A percentile compares a stretch with the other conserved stretches of the same genome.
Evolutionary conservation across 2,797 vertebrate species (phyloP).

Genomic region (Pipistrellus kuhlii): DNA sequence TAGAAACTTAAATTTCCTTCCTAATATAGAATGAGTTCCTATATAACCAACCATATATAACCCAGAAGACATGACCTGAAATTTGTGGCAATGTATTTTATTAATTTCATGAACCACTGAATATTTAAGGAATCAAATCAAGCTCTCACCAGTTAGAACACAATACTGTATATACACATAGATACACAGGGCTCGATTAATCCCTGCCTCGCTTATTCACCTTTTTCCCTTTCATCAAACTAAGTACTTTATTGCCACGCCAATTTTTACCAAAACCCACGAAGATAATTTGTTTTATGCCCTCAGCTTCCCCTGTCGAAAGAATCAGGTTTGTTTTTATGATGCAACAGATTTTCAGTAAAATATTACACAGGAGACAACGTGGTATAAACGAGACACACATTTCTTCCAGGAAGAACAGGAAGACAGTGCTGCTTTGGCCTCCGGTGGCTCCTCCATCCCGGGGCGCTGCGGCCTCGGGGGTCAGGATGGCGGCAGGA

Average conservation of each 20-base stretch:
- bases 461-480: not conserved
- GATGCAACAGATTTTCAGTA: conserved; percentile 37
- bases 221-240: not conserved
- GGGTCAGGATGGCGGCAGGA: conserved; percentile 78
- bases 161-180: accelerated
- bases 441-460: not conserved
- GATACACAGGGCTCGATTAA: not conserved
- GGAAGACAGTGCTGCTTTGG: not conserved
- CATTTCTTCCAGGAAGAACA: not conserved
- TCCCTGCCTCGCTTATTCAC: not conserved
- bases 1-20: conserved; percentile 56
- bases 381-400: not conserved
- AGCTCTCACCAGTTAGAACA: not conserved
- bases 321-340: not conserved
- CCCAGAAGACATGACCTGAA: not conserved
- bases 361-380: not conserved
- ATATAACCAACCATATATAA: not conserved
- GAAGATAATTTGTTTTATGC: not conserved
- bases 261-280: conserved; percentile 4
- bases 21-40: conserved; percentile 11
- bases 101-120: not conserved
- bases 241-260: not conserved
- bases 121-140: conserved; percentile 14
- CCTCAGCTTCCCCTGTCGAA: not conserved
- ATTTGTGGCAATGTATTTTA: not conserved